phyloP scores from a whole-genome alignment of 1,140 invertebrate genomes.

The Cyclina sinensis region DNA sequence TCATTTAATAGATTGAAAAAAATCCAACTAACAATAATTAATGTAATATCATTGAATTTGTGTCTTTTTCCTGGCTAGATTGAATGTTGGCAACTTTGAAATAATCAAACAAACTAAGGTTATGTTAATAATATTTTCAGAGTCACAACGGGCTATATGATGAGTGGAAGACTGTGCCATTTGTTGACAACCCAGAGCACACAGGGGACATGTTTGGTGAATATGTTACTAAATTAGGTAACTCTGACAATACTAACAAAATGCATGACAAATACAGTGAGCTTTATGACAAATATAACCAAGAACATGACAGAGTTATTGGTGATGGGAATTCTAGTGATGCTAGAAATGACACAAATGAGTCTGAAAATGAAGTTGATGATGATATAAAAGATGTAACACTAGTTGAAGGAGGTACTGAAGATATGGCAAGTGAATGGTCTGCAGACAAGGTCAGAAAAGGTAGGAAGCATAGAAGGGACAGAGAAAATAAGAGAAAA shows the following conservation, averaged over 20 bases:
- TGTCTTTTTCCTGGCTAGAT: too few species aligned
- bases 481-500: constrained; percentile 25
- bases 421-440: constrained; percentile 44
- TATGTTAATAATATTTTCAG: constrained; percentile 29
- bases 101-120: too few species aligned
- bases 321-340: constrained; percentile 52
- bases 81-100: too few species aligned
- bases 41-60: too few species aligned
- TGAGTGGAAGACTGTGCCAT: constrained; percentile 62
- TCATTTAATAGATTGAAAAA: too few species aligned
- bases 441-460: not conserved
- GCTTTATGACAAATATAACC: constrained; percentile 63
- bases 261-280: constrained; percentile 50
- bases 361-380: not conserved
- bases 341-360: constrained; percentile 38
- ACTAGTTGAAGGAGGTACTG: constrained; percentile 54
- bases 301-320: constrained; percentile 46
- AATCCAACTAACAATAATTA: too few species aligned
- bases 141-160: constrained; percentile 59
- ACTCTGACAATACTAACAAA: constrained; percentile 22
- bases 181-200: constrained; percentile 62
- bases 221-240: constrained; percentile 48
- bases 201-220: constrained; percentile 43
- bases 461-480: constrained; percentile 29
- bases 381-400: constrained; percentile 22